Evolutionary conservation across 2,888 invertebrate species (phyloP).

Genomic region (Chironomus tentans): DNA sequence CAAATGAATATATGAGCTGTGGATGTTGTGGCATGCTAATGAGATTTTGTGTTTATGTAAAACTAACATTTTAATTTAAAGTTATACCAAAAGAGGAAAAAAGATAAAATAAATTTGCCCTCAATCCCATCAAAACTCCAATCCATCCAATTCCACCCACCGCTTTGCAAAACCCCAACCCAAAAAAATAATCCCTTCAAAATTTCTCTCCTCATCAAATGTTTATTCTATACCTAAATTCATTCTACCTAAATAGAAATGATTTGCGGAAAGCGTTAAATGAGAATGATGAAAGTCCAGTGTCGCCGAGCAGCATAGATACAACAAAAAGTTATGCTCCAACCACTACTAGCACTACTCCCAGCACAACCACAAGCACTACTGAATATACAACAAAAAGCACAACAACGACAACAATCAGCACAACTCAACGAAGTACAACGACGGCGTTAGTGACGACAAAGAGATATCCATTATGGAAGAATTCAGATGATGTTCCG

Average conservation of each 20-base stretch:
- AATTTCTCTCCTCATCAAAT: no score
- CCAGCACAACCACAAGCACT: neutral
- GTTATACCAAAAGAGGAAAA: no score
- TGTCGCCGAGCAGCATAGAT: neutral
- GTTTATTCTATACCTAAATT: no score
- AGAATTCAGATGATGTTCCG: slow-evolving; percentile 14
- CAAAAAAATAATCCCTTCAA: no score
- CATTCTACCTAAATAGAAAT: neutral
- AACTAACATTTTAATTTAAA: no score
- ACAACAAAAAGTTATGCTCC: slow-evolving; percentile 28
- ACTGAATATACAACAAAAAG: neutral
- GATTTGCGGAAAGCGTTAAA: slow-evolving; percentile 8
- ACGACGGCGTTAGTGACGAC: slow-evolving; percentile 12
- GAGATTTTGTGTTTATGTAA: no score
- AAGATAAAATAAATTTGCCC: no score
- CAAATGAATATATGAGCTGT: no score
- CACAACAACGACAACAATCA: slow-evolving; percentile 10
- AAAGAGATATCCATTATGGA: slow-evolving; percentile 16
- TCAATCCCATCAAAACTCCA: no score
- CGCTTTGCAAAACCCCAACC: no score
- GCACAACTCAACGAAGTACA: slow-evolving; percentile 25
- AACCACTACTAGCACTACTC: neutral
- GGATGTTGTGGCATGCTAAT: no score
- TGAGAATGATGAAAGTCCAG: neutral
- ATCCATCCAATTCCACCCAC: no score